Conservation (phyloP, 1,140 invertebrate species). For the Episyrphus balteatus region DNA sequence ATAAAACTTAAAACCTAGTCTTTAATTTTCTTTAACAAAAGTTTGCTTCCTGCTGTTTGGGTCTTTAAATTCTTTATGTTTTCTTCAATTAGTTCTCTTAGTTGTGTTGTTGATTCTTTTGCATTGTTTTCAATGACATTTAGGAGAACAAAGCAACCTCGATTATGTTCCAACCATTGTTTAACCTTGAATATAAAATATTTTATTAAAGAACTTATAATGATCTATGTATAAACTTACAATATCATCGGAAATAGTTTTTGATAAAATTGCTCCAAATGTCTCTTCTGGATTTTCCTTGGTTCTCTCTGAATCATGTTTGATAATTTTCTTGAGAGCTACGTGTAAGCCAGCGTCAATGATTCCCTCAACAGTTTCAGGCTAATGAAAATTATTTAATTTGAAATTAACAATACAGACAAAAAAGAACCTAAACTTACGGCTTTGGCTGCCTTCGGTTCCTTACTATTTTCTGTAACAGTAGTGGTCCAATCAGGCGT, state of each 20-base stretch:
- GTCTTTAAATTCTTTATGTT: conserved; percentile 28
- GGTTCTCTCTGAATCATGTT: conserved; percentile 45
- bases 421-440: conserved; percentile 1
- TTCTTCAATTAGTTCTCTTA: conserved; percentile 19
- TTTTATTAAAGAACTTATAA: neutral
- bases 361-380: conserved; percentile 39
- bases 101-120: conserved; percentile 14
- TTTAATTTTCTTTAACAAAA: conserved; percentile 41
- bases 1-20: neutral
- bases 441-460: conserved; percentile 8
- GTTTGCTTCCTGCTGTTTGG: conserved; percentile 39
- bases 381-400: neutral
- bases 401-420: neutral
- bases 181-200: conserved; percentile 30
- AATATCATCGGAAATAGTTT: conserved; percentile 25
- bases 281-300: conserved; percentile 24
- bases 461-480: conserved; percentile 19
- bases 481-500: conserved; percentile 35
- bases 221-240: conserved; percentile 9
- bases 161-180: conserved; percentile 45
- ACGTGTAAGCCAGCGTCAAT: conserved; percentile 72
- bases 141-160: conserved; percentile 50
- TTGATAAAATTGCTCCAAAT: conserved; percentile 39
- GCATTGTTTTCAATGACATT: conserved; percentile 40
- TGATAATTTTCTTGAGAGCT: conserved; percentile 67